Base-by-base conservation (phyloP, 1,140 invertebrate species). In the Heterodera carotae region DNA sequence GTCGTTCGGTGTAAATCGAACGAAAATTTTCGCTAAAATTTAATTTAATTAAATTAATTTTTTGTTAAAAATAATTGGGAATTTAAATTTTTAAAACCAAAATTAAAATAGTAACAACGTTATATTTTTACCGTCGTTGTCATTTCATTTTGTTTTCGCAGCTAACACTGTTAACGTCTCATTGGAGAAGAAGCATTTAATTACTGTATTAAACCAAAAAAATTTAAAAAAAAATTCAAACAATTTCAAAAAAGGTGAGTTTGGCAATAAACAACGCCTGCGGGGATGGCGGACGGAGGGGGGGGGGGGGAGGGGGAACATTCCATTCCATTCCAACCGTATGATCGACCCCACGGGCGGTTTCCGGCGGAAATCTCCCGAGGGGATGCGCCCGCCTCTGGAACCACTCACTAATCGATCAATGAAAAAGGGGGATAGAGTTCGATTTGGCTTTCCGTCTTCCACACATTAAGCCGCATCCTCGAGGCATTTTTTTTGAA, bases 1-100 rank as follows among this genome's bases (percentile, higher is more conserved):
- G 33, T 53, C 10, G 71, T 43, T 70, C 34, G 34, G 2, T 56
- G 69, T 25, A 70, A 48, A 70, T 70, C 59, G 22, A 59, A 59
- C 36, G 59, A 56, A 33, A 59, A 70, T 56, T 29, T 27, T 31
- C 69, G 48, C 69, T 70, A 43, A 39, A 43, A 12, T 31, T 27
- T 6, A 53, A 53, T 53, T 22, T 3, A 12, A 53, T 18, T 53
- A 53, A 53, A 53, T 53, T 53, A 15, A 7, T 8, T 18, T 5
- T 53, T 53, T 10, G 36, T 39, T n/a, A n/a, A n/a, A n/a, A n/a
- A n/a, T n/a, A n/a, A n/a, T n/a, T n/a, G n/a, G n/a, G n/a, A n/a
- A n/a, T n/a, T n/a, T n/a, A n/a, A n/a, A n/a, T n/a, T n/a, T n/a
- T n/a, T n/a, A n/a, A n/a, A n/a, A n/a, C n/a, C n/a, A n/a, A n/a